These are phyloP conservation scores for Cantharis rustica DNA, from an alignment of 2,888 invertebrate genomes.

Conservation along the genomic window DNA sequence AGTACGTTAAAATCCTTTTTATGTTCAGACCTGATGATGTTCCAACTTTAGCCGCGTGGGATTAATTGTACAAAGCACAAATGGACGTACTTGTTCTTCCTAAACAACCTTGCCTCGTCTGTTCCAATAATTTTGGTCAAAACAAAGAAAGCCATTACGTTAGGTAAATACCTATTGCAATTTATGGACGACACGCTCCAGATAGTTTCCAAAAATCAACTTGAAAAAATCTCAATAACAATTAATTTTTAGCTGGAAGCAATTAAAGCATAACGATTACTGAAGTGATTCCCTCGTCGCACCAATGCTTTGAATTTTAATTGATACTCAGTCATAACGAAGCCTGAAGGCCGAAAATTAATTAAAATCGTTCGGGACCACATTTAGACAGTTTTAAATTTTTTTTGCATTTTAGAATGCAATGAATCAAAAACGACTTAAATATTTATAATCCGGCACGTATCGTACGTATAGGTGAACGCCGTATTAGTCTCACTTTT, in stretches of 20 bases:
- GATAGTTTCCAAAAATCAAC: neutral
- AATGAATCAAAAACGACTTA: constrained; percentile 12
- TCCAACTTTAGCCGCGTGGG: constrained; percentile 19
- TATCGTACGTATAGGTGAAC: neutral
- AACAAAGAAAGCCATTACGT: constrained; percentile 13
- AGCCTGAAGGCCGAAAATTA: constrained; percentile 14
- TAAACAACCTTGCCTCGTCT: constrained; percentile 5
- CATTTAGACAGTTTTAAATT: constrained; percentile 6
- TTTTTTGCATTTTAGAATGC: constrained; percentile 1
- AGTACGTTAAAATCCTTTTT: constrained; percentile 23
- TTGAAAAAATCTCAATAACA: neutral
- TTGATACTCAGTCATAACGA: constrained; percentile 16
- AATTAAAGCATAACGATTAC: constrained; percentile 1
- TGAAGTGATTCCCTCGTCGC: constrained; percentile 4
- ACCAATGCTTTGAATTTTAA: constrained; percentile 5
- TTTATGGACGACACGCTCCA: neutral
- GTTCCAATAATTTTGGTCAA: constrained; percentile 12
- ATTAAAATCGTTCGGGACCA: constrained; percentile 6
- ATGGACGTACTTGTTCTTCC: constrained; percentile 24
- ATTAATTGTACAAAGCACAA: constrained; percentile 22
- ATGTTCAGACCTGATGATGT: constrained; percentile 23
- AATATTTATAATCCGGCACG: constrained; percentile 5
- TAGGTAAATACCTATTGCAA: neutral
- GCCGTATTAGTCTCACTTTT: neutral
- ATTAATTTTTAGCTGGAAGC: neutral